Conservation (phyloP, 2,888 invertebrate genomes). For the Amphimallon solstitiale region DNA sequence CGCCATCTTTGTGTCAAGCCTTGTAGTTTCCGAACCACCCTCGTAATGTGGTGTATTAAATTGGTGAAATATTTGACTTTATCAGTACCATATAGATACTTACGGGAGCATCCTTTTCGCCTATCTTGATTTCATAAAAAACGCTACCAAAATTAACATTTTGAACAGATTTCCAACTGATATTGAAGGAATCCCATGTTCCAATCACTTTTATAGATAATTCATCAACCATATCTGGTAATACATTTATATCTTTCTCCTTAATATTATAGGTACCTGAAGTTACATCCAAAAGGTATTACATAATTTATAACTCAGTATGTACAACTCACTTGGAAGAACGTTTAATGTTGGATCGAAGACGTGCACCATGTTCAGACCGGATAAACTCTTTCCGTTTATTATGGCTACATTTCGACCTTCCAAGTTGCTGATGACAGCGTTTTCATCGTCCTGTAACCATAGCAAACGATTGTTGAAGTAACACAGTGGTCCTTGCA, state of each 20-base stretch:
- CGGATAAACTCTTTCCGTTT: slow-evolving; percentile 72
- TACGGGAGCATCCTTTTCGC: slow-evolving; percentile 65
- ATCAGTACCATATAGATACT: slow-evolving; percentile 43
- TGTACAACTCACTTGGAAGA: slow-evolving; percentile 1
- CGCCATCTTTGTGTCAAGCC: too few species aligned
- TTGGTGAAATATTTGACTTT: too few species aligned
- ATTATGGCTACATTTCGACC: slow-evolving; percentile 78
- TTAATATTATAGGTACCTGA: slow-evolving; percentile 30
- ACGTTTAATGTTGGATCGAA: slow-evolving; percentile 67
- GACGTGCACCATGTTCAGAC: slow-evolving; percentile 76
- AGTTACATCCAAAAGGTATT: slow-evolving; percentile 3
- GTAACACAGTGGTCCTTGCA: slow-evolving; percentile 80
- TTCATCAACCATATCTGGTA: slow-evolving; percentile 77
- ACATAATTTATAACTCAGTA: too few species aligned
- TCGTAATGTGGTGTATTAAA: too few species aligned
- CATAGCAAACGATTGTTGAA: slow-evolving; percentile 85
- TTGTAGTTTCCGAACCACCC: too few species aligned
- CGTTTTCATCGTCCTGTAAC: slow-evolving; percentile 79
- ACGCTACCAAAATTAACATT: slow-evolving; percentile 83
- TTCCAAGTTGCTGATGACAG: slow-evolving; percentile 79
- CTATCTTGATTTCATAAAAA: slow-evolving; percentile 82
- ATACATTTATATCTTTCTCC: slow-evolving; percentile 68
- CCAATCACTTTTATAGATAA: slow-evolving; percentile 77
- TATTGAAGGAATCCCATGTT: slow-evolving; percentile 81
- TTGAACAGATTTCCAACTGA: slow-evolving; percentile 81